Conservation (phyloP, 2,113 vertebrate species). For the Glaucidium brasilianum region DNA sequence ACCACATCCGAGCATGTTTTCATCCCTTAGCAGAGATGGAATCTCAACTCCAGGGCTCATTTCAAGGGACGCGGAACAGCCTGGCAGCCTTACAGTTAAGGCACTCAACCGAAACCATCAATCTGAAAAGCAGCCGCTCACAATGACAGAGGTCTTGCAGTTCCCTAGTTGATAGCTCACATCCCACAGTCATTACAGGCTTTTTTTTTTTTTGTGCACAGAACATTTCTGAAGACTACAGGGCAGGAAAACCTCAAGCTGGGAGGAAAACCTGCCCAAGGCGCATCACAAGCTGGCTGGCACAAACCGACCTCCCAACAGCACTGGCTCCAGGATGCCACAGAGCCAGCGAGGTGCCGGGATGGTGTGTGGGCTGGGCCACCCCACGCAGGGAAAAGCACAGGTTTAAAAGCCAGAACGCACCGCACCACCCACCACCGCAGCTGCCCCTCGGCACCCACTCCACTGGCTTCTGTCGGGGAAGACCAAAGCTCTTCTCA, state of each 20-base stretch:
- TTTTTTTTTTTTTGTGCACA: too few species aligned
- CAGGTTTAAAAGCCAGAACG: rapidly evolving
- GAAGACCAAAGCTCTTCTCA: neutral
- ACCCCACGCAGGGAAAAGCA: neutral
- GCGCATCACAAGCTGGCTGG: neutral
- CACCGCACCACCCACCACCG: neutral
- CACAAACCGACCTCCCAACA: neutral
- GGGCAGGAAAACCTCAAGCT: neutral
- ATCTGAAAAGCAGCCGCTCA: conserved; percentile 33
- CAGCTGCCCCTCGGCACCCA: neutral
- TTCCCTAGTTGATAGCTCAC: neutral
- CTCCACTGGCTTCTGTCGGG: neutral
- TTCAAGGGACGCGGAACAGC: neutral
- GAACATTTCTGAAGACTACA: neutral
- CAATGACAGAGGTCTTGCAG: neutral
- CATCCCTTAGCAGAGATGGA: neutral
- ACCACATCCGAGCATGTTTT: conserved; percentile 8
- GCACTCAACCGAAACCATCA: neutral
- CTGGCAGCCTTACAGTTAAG: conserved; percentile 6
- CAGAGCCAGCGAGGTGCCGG: neutral
- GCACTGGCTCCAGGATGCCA: neutral
- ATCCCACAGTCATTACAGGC: neutral
- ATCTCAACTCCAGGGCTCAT: conserved; percentile 28
- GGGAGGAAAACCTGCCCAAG: neutral
- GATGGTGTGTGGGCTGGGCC: neutral